These are phyloP conservation scores for Ennomos fuscantarius DNA, from an alignment of 2,888 invertebrate genomes.

Conservation along the genomic window DNA sequence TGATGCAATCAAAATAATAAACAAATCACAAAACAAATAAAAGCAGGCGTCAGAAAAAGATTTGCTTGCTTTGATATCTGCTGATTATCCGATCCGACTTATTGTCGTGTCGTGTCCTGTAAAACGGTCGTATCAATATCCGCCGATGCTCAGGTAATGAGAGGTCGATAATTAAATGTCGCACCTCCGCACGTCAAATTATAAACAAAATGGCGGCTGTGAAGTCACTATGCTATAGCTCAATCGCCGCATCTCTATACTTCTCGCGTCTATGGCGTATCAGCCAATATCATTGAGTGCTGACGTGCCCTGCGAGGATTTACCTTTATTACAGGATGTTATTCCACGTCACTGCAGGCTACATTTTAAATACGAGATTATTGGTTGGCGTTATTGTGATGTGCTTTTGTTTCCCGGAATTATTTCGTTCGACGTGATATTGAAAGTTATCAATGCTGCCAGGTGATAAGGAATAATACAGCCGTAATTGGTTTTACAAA, in stretches of 20 bases:
- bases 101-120: conserved; percentile 22
- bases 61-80: too few relatives aligned
- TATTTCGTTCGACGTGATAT: background rate
- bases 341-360: conserved; percentile 42
- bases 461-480: too few relatives aligned
- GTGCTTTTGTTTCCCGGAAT: conserved; percentile 1
- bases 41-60: too few relatives aligned
- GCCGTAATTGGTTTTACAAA: background rate
- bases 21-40: too few relatives aligned
- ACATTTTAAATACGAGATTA: conserved; percentile 25
- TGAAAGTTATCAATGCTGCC: too few relatives aligned
- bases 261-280: background rate
- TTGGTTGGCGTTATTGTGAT: conserved; percentile 18
- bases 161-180: conserved; percentile 83
- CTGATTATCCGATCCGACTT: too few relatives aligned
- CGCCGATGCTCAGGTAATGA: conserved; percentile 80
- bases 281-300: conserved; percentile 11
- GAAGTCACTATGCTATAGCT: conserved; percentile 51
- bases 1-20: too few relatives aligned
- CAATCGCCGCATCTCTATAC: conserved; percentile 3
- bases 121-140: conserved; percentile 69
- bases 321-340: conserved; percentile 52
- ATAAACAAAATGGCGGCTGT: conserved; percentile 72
- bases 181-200: conserved; percentile 79
- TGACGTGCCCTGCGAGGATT: conserved; percentile 54